Conservation (phyloP, 2,113 vertebrate genomes). For the Ictalurus furcatus region DNA sequence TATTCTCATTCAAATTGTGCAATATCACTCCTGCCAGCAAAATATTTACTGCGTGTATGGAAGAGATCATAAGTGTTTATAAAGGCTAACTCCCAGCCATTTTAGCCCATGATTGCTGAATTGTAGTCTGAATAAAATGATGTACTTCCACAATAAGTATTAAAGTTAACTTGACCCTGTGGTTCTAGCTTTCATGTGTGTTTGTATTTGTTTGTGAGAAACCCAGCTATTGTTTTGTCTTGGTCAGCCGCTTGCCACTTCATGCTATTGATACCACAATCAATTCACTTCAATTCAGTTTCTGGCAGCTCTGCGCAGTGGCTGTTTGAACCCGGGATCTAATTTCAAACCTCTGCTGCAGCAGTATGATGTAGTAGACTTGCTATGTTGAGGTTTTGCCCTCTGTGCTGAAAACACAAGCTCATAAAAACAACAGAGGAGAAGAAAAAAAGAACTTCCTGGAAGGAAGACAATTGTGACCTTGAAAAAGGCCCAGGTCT, state of each 20-base stretch:
- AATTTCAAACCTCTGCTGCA: conserved; percentile 34
- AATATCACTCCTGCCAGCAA: conserved; percentile 31
- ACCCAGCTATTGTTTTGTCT: conserved; percentile 14
- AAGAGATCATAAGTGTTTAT: conserved; percentile 43
- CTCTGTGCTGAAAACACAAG: conserved; percentile 49
- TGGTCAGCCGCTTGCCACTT: conserved; percentile 31
- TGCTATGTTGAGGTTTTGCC: conserved; percentile 46
- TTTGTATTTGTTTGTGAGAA: conserved; percentile 20
- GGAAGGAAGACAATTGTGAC: conserved; percentile 53
- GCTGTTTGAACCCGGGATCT: conserved; percentile 42
- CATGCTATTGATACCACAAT: conserved; percentile 32
- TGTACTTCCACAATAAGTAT: conserved; percentile 24
- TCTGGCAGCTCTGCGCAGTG: conserved; percentile 34
- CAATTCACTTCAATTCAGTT: conserved; percentile 22
- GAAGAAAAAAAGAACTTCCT: conserved; percentile 40
- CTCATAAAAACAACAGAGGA: conserved; percentile 50
- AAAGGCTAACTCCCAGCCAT: conserved; percentile 37
- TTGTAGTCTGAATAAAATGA: conserved; percentile 38
- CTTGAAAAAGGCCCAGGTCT: conserved; percentile 50
- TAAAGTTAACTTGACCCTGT: not conserved
- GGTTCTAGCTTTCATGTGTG: conserved; percentile 22
- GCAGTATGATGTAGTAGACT: conserved; percentile 43
- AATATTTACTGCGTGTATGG: conserved; percentile 14
- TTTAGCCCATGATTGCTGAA: conserved; percentile 34
- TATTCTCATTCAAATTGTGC: conserved; percentile 2